Conservation (phyloP, 2,113 vertebrate species). For the Limanda limanda region DNA sequence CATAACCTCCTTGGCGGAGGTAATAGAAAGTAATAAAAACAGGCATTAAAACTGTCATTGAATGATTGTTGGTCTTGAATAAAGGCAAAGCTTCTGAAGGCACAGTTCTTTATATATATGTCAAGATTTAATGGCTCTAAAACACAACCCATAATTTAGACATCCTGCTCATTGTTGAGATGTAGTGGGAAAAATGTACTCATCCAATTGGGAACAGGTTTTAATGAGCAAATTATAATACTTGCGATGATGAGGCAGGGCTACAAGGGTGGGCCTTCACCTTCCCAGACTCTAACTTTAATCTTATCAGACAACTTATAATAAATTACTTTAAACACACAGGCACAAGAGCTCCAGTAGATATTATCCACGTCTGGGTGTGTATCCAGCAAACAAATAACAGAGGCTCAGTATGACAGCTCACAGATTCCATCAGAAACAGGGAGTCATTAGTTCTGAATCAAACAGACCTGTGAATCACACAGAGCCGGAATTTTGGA, state of each 20-base stretch:
- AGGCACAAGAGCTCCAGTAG: neutral
- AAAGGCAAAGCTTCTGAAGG: neutral
- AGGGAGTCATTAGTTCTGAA: too few relatives aligned
- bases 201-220: neutral
- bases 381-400: too few relatives aligned
- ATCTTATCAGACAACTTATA: neutral
- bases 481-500: too few relatives aligned
- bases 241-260: neutral
- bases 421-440: too few relatives aligned
- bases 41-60: neutral
- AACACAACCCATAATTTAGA: constrained; percentile 3
- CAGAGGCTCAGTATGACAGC: too few relatives aligned
- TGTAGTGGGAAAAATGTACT: neutral
- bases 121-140: neutral
- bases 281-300: neutral
- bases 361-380: too few relatives aligned
- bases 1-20: too few relatives aligned
- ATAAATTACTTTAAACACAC: neutral
- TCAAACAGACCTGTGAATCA: too few relatives aligned
- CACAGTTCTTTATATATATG: neutral
- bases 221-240: neutral
- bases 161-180: neutral
- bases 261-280: neutral
- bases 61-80: neutral
- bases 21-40: too few relatives aligned